These are phyloP conservation scores for Hippocampus zosterae DNA, from an alignment of 2,113 vertebrate species.

Conservation along the genomic window DNA sequence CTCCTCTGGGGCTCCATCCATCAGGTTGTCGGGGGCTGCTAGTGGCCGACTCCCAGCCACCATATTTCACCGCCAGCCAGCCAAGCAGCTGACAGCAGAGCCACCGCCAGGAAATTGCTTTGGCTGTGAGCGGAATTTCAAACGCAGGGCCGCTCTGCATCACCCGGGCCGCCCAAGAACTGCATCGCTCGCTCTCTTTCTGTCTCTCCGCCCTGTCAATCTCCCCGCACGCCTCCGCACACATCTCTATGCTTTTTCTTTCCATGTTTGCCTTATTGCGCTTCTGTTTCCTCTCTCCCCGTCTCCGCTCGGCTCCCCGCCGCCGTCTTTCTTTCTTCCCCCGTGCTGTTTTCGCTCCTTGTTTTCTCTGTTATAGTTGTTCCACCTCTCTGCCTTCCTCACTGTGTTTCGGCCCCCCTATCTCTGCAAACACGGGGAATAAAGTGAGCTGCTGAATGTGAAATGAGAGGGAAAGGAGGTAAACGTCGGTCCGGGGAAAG, in stretches of 20 bases:
- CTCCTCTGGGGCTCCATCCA: constrained; percentile 88
- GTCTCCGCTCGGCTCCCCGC: constrained; percentile 31
- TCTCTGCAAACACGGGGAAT: constrained; percentile 70
- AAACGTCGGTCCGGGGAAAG: constrained; percentile 12
- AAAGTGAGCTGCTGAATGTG: constrained; percentile 79
- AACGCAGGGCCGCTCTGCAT: constrained; percentile 80
- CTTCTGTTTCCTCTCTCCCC: constrained; percentile 36
- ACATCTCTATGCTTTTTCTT: constrained; percentile 49
- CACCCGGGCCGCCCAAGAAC: constrained; percentile 65
- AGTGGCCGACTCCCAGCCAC: constrained; percentile 88
- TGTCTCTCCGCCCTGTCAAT: constrained; percentile 50
- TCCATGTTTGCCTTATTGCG: constrained; percentile 44
- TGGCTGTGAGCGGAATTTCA: constrained; percentile 98
- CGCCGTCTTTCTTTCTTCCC: constrained; percentile 19
- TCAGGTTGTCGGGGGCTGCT: constrained; percentile 94
- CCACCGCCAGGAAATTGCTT: constrained; percentile 94
- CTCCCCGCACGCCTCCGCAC: constrained; percentile 29
- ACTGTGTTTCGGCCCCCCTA: constrained; percentile 15
- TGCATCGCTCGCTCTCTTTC: constrained; percentile 38
- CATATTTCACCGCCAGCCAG: constrained; percentile 97
- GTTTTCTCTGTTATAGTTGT: constrained; percentile 30
- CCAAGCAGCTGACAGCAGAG: constrained; percentile 94
- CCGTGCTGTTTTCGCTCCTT: constrained; percentile 21
- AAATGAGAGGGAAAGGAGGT: constrained; percentile 67
- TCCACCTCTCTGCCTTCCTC: constrained; percentile 12